Percentiles rank a stretch among this genome's conserved stretches.
Conservation (phyloP, 2,888 invertebrate genomes). For the Sinopyrophorus schimmeli region DNA sequence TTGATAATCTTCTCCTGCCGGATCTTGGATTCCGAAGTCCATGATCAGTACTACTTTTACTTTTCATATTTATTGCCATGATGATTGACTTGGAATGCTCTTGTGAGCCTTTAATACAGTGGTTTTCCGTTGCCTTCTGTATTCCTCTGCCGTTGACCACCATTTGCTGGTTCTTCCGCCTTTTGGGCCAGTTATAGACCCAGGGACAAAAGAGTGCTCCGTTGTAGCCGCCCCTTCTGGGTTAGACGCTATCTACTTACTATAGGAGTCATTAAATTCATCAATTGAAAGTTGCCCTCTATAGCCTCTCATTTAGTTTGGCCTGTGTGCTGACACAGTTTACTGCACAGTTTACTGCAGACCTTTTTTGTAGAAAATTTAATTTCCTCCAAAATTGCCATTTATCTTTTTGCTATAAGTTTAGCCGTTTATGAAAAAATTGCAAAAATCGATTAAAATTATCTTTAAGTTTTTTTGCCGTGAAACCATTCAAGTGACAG, state of each 20-base stretch:
- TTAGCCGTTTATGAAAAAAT: too few relatives aligned
- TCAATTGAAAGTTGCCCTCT: too few relatives aligned
- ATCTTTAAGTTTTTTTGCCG: too few relatives aligned
- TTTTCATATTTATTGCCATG: not conserved
- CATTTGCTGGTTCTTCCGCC: not conserved
- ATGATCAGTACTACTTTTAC: conserved; percentile 3
- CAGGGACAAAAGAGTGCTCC: not conserved
- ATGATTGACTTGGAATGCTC: conserved; percentile 1
- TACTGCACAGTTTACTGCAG: too few relatives aligned
- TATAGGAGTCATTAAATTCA: too few relatives aligned
- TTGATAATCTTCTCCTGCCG: not conserved
- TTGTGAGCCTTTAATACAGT: conserved; percentile 1
- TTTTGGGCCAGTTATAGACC: not conserved
- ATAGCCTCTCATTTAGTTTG: too few relatives aligned
- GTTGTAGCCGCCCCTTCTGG: not conserved
- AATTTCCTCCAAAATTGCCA: too few relatives aligned
- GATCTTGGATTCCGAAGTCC: conserved; percentile 6
- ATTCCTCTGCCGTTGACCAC: not conserved
- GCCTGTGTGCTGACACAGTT: too few relatives aligned
- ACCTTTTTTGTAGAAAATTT: too few relatives aligned
- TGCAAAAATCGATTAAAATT: too few relatives aligned
- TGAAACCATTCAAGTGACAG: too few relatives aligned
- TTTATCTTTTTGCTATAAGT: too few relatives aligned
- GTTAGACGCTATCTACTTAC: not conserved
- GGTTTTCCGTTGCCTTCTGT: conserved; percentile 1